Evolutionary conservation across 2,113 vertebrate species (phyloP), one percentile per base, ranked within the genome.

Genomic region (Rhegmatorhina hoffmannsi): DNA sequence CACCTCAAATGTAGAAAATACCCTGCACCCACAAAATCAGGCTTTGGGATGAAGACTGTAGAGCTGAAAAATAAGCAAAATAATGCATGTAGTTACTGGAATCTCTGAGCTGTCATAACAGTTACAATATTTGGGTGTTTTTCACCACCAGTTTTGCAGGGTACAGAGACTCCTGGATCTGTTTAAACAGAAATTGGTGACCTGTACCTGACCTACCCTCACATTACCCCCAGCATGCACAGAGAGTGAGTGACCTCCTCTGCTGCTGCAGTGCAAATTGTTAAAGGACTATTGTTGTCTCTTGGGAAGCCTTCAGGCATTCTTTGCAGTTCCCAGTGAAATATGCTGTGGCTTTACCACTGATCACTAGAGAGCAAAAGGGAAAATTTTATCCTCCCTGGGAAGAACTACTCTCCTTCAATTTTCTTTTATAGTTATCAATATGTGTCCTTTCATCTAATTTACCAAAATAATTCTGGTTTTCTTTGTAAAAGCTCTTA

Each of bases 131-230:
- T 77, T 50, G 81, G 70, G 12, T 69, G 31, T 7, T 91, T 69
- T 43, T 77, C 36, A 66, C 53, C 24, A 36, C 11, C 18, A 38
- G 19, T 91, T 94, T 84, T 85, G 46, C 78, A 93, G 67, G 63
- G n/a, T 46, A 46, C 29, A 62, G 33, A 63, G 82, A 38, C 34
- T 92, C 38, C 70, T 70, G 87, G 49, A 74, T 47, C 53, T 87
- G 50, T 83, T 91, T 23, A 80, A 92, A 82, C 33, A 95, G 68
- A 91, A 91, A 77, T 67, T 55, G 4, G 5, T 91, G 93, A 91
- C 93, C 91, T 93, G 72, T 72, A 80, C 52, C 79, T 95, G 96
- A 96, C 96, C 90, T 90, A 85, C 38, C 50, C 47, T 79, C 50
- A 70, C 50, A 70, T 63, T 69, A 80, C 21, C 24, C 18, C 17